A percentile compares a stretch with the other conserved stretches of the same genome.
phyloP scores from a whole-genome alignment of 2,797 vertebrate species.

The Danio jaintianensis region DNA sequence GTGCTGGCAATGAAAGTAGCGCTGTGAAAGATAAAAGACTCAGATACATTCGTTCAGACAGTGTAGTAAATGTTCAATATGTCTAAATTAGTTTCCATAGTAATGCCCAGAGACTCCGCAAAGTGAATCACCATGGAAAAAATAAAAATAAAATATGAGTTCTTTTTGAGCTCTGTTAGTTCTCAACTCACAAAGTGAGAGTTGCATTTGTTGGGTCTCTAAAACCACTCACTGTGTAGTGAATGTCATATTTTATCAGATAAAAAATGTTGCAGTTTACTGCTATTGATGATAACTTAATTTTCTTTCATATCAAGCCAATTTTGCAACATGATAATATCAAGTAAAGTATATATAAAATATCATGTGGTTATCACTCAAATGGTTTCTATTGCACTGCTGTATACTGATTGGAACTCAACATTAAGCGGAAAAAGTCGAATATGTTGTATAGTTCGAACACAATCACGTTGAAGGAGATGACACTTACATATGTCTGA shows the following conservation, averaged over 20 bases:
- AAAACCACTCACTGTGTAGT: conserved; percentile 4
- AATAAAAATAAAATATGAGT: background rate
- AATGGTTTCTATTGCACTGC: no score
- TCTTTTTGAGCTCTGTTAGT: background rate
- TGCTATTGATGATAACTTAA: background rate
- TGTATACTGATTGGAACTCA: no score
- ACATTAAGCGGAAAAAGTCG: no score
- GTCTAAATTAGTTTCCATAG: conserved; percentile 25
- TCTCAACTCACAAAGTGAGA: background rate
- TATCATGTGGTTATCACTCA: no score
- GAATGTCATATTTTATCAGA: background rate
- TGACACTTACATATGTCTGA: no score
- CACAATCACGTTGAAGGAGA: no score
- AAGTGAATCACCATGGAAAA: conserved; percentile 8
- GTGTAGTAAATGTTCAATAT: conserved; percentile 15
- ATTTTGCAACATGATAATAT: no score
- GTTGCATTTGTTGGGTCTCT: background rate
- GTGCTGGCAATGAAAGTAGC: conserved; percentile 9
- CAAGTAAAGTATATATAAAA: no score
- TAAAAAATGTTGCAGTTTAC: background rate
- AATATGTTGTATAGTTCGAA: no score
- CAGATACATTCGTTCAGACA: background rate
- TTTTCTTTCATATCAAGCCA: no score
- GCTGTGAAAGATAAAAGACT: conserved; percentile 26
- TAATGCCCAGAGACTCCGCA: conserved; percentile 14